phyloP scores from a whole-genome alignment of 2,797 vertebrate genomes.

The Enteromius afrohamiltoni region DNA sequence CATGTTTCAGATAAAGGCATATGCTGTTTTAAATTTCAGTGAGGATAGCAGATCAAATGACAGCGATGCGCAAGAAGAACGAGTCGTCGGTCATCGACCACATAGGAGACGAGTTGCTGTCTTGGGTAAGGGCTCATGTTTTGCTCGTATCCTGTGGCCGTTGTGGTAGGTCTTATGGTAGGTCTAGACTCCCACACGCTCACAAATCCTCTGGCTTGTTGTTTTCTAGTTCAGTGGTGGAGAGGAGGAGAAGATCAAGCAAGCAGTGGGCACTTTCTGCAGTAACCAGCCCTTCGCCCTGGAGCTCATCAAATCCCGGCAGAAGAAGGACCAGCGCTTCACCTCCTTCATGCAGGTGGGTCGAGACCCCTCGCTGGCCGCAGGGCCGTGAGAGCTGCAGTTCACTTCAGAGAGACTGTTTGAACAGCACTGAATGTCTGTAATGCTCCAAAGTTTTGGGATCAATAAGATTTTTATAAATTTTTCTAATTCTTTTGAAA shows the following conservation, averaged over 20 bases:
- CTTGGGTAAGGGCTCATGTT: conserved; percentile 82
- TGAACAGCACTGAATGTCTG: too few relatives aligned
- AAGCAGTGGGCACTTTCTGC: conserved; percentile 91
- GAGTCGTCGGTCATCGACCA: conserved; percentile 91
- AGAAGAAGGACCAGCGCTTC: conserved; percentile 95
- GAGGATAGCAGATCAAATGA: conserved; percentile 91
- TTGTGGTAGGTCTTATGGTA: not conserved
- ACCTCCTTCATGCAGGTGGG: conserved; percentile 91
- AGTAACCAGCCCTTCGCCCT: conserved; percentile 97
- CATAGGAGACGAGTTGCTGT: conserved; percentile 92
- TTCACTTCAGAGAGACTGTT: not conserved
- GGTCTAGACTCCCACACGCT: not conserved
- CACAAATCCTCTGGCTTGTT: conserved; percentile 5
- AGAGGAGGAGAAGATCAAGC: conserved; percentile 90
- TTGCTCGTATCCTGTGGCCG: not conserved
- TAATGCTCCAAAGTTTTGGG: not conserved
- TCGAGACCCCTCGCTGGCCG: not conserved
- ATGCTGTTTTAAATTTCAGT: conserved; percentile 70
- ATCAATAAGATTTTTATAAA: not conserved
- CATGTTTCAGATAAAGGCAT: not conserved
- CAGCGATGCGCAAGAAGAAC: conserved; percentile 85
- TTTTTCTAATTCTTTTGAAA: not conserved
- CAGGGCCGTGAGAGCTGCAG: not conserved
- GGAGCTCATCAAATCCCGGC: conserved; percentile 92
- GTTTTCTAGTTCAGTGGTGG: conserved; percentile 86